Evolutionary conservation across 37 sponge, comb jelly and placozoan genomes (phyloP).

Genomic region (Agelas oroides): DNA sequence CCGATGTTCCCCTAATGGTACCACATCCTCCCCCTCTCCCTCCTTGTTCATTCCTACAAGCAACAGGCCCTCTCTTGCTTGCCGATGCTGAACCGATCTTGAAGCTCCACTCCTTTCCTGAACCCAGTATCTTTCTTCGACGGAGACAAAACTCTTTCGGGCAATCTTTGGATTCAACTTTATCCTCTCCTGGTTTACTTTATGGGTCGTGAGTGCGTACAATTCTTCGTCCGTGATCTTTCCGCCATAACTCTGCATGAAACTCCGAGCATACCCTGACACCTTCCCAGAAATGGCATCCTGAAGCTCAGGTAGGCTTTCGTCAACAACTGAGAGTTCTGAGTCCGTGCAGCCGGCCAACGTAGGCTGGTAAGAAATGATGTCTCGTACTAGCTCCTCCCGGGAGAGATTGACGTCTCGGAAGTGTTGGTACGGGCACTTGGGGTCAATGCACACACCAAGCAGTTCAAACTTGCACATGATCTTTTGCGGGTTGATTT

Average conservation of each 20-base stretch:
- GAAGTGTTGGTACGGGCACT: conserved; percentile 55
- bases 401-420: conserved; percentile 21
- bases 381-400: conserved; percentile 42
- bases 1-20: not conserved
- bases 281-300: conserved; percentile 14
- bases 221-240: conserved; percentile 48
- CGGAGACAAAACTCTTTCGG: not conserved
- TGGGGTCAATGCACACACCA: conserved; percentile 58
- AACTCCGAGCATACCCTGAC: not conserved
- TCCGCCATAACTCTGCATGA: not conserved
- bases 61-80: too few species aligned
- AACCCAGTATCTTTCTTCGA: conserved; percentile 26
- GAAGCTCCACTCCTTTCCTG: too few species aligned
- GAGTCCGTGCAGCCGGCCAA: conserved; percentile 19
- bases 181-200: conserved; percentile 13
- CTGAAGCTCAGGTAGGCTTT: not conserved
- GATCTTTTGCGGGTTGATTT: conserved; percentile 52
- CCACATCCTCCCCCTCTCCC: not conserved
- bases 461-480: conserved; percentile 63
- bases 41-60: not conserved
- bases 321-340: not conserved
- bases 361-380: conserved; percentile 37
- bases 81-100: too few species aligned
- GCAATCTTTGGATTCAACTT: not conserved
- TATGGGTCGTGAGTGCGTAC: conserved; percentile 13